Evolutionary conservation across 2,888 invertebrate genomes (phyloP).

Genomic region (Diachrysia chrysitis): DNA sequence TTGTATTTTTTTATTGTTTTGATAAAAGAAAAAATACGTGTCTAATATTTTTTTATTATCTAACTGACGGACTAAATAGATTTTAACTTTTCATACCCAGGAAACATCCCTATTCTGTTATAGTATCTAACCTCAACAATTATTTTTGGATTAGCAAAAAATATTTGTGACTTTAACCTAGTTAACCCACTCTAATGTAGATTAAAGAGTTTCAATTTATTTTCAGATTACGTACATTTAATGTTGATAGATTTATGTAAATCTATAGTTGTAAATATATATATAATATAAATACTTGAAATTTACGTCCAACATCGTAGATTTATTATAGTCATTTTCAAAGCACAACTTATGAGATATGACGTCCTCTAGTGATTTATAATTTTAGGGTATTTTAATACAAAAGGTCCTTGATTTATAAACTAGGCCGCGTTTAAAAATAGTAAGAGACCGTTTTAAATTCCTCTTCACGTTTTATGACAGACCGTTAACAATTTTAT

Average conservation of each 20-base stretch:
- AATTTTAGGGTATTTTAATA: not conserved
- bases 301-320: too few relatives aligned
- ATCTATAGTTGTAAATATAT: too few relatives aligned
- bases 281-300: too few relatives aligned
- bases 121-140: too few relatives aligned
- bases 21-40: too few relatives aligned
- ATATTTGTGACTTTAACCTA: not conserved
- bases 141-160: not conserved
- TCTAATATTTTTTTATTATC: too few relatives aligned
- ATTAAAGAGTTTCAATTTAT: not conserved
- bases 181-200: not conserved
- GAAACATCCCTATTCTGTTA: too few relatives aligned
- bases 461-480: not conserved
- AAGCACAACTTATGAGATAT: too few relatives aligned
- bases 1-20: too few relatives aligned
- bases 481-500: slow-evolving; percentile 4
- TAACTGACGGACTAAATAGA: too few relatives aligned
- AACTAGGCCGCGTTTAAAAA: not conserved
- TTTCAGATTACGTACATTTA: not conserved
- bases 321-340: not conserved
- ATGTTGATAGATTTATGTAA: not conserved
- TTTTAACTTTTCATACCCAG: too few relatives aligned
- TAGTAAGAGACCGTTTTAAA: not conserved
- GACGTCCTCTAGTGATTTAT: not conserved
- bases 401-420: not conserved